Base-by-base conservation (phyloP, 2,888 invertebrate species). In the Heliconius charithonia region DNA sequence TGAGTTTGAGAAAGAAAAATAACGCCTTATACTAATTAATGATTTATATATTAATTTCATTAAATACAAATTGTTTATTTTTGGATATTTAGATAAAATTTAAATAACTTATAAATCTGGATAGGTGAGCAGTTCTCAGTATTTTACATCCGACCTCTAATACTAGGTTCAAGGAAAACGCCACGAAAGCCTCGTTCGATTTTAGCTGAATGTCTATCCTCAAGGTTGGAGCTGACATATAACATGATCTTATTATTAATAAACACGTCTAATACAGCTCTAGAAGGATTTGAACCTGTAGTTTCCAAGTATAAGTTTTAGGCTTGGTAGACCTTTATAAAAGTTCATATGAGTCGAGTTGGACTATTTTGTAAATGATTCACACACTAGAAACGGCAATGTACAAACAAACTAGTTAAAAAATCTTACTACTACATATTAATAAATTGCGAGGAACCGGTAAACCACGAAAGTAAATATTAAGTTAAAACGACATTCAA, bases 121-220 rank as follows among this genome's bases (percentile, higher is more conserved):
- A 77, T 71, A 75, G 78, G 37, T 29, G 63, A 73, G 77, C 79
- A 77, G 72, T 80, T 81, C 81, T 77, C 22, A 77, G 80, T 79
- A 79, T 78, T 19, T 77, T 70, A 73, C 62, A 77, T 73, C 79
- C 78, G 80, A 81, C 83, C 83, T 84, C 80, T 80, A 79, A 66
- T 66, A 76, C 80, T 79, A 77, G 82, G 83, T 84, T 83, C 83
- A 84, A 84, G 83, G 83, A 80, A 79, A 83, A 81, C 73, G 82
- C 79, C 76, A 80, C 81, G 78, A 75, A 82, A 81, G 79, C 80
- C 81, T 79, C 79, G 82, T 79, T 83, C 81, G 81, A 74, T 75
- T 80, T 82, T 79, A 81, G 80, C 81, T 82, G 83, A 82, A 82
- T 82, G 76, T 81, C 62, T 81, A 80, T 77, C 62, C 70, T 27